Percentiles rank a stretch among this genome's conserved stretches.
Evolutionary conservation across 2,888 invertebrate species (phyloP).

Genomic region (Eulithis prunata): DNA sequence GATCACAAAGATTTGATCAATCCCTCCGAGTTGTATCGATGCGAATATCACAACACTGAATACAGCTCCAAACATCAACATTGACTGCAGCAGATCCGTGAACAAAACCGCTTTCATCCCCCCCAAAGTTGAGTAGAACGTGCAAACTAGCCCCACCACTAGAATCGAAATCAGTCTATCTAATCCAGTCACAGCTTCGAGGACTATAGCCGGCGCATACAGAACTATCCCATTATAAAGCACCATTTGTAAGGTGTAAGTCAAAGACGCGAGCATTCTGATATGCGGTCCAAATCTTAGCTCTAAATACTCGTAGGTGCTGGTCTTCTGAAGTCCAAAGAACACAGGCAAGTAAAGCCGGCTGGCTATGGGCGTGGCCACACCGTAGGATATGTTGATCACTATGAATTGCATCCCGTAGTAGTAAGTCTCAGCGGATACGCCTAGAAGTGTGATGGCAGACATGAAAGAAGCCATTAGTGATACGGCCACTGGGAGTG

Average conservation of each 20-base stretch:
- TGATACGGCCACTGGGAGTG: conserved; percentile 93
- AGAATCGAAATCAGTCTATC: conserved; percentile 89
- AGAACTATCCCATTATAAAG: conserved; percentile 96
- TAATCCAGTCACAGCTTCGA: conserved; percentile 94
- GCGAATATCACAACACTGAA: conserved; percentile 91
- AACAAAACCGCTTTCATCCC: conserved; percentile 96
- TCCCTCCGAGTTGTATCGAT: conserved; percentile 87
- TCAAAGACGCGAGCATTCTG: conserved; percentile 90
- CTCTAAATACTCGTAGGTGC: conserved; percentile 97
- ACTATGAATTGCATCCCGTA: conserved; percentile 92
- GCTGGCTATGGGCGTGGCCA: conserved; percentile 91
- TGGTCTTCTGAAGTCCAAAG: conserved; percentile 92
- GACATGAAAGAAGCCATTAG: conserved; percentile 98
- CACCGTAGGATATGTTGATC: conserved; percentile 89
- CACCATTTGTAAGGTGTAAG: conserved; percentile 95
- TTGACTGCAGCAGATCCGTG: conserved; percentile 93
- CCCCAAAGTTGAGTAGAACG: conserved; percentile 94
- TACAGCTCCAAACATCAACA: conserved; percentile 93
- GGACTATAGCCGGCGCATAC: conserved; percentile 96
- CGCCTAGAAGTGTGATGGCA: conserved; percentile 94
- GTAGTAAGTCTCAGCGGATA: conserved; percentile 94
- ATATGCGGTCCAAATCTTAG: conserved; percentile 91
- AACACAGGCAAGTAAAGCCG: conserved; percentile 93
- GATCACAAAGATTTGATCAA: conserved; percentile 88
- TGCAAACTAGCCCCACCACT: conserved; percentile 90